Evolutionary conservation across 2,113 vertebrate species (phyloP).

Genomic region (Passer domesticus): DNA sequence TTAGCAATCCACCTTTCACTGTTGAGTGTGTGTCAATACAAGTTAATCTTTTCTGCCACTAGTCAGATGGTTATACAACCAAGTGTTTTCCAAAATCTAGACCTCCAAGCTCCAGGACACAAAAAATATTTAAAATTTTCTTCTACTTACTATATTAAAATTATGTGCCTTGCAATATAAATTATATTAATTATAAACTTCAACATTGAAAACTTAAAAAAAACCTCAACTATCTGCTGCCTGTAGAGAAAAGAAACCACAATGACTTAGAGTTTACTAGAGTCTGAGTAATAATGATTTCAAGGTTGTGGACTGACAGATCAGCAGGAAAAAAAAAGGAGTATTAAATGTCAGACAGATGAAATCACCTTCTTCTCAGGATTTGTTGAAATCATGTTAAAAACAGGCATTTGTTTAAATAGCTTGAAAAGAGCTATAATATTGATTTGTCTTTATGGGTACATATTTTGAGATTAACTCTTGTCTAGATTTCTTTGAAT

Average conservation of each 20-base stretch:
- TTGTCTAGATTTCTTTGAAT: neutral
- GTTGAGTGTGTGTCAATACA: neutral
- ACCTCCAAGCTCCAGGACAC: neutral
- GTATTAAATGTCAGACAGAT: slow-evolving; percentile 37
- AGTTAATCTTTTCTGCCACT: neutral
- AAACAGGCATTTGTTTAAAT: slow-evolving; percentile 25
- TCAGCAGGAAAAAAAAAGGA: neutral
- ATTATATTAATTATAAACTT: slow-evolving; percentile 26
- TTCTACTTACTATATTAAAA: slow-evolving; percentile 6
- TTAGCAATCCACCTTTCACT: neutral
- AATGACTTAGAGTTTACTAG: slow-evolving; percentile 34
- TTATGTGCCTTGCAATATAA: slow-evolving; percentile 22
- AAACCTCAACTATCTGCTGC: neutral
- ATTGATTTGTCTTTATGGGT: neutral
- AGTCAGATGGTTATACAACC: neutral
- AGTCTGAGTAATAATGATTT: slow-evolving; percentile 44
- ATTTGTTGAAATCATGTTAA: slow-evolving; percentile 48
- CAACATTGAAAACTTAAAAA: slow-evolving; percentile 26
- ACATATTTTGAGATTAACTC: neutral
- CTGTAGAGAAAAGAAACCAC: slow-evolving; percentile 4
- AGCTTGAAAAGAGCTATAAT: slow-evolving; percentile 6
- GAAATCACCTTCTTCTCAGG: slow-evolving; percentile 13
- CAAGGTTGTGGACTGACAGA: slow-evolving; percentile 40
- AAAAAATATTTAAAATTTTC: neutral
- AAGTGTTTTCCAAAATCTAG: neutral